These are phyloP conservation scores for Collichthys lucidus DNA, from an alignment of 2,113 vertebrate species.

Conservation along the genomic window DNA sequence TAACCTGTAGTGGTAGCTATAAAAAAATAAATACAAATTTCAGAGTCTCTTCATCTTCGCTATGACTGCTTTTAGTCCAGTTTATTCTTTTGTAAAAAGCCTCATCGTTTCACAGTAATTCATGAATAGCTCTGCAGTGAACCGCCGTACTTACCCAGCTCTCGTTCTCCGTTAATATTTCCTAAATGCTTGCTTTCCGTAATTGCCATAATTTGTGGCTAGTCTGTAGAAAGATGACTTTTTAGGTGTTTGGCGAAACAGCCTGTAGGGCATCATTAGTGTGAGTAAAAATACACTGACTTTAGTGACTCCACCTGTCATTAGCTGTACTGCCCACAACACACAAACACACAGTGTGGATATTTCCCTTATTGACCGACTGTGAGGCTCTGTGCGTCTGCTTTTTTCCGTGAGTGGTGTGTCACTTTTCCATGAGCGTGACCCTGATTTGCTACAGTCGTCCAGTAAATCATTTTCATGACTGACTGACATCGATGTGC, in stretches of 20 bases:
- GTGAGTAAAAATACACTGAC: conserved; percentile 5
- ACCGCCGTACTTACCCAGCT: conserved; percentile 11
- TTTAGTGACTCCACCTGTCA: conserved; percentile 12
- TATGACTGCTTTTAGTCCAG: neutral
- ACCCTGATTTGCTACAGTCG: conserved; percentile 9
- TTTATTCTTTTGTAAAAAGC: conserved; percentile 17
- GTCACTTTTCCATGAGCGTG: conserved; percentile 6
- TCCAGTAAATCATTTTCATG: conserved; percentile 24
- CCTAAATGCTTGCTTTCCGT: conserved; percentile 1
- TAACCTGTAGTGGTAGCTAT: neutral
- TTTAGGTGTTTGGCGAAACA: conserved; percentile 14
- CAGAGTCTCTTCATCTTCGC: neutral
- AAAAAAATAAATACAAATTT: neutral
- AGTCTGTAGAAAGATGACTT: conserved; percentile 23
- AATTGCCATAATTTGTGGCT: conserved; percentile 40
- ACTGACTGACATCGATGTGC: conserved; percentile 24
- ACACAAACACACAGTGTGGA: neutral
- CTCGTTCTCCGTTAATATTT: conserved; percentile 33
- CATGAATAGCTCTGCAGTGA: conserved; percentile 22
- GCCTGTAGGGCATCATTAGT: conserved; percentile 15
- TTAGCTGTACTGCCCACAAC: conserved; percentile 8
- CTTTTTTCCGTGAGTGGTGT: conserved; percentile 2
- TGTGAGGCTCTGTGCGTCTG: conserved; percentile 7
- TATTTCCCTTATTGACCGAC: neutral
- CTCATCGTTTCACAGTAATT: conserved; percentile 2